Evolutionary conservation across 2,113 vertebrate genomes (phyloP).

Genomic region (Diphyllodes magnificus): DNA sequence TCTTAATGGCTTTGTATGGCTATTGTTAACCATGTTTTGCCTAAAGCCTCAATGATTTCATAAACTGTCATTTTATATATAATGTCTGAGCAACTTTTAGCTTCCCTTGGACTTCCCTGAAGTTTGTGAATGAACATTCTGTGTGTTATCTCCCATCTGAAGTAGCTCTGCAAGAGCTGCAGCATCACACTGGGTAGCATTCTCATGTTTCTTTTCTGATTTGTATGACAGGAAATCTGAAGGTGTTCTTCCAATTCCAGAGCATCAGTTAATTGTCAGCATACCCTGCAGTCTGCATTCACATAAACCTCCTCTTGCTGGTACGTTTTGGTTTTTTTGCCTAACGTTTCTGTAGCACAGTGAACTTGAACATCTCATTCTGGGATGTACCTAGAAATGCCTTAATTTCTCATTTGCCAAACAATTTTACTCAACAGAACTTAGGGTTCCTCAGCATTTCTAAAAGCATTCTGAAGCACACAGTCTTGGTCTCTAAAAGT

Average conservation of each 20-base stretch:
- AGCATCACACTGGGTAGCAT: neutral
- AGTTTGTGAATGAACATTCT: neutral
- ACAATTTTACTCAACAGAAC: neutral
- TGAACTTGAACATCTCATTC: neutral
- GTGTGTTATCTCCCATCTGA: neutral
- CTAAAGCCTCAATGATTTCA: neutral
- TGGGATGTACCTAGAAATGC: neutral
- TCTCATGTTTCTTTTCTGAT: neutral
- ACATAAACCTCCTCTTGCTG: slow-evolving; percentile 89
- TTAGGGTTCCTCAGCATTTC: neutral
- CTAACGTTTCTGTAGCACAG: neutral
- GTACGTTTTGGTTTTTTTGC: slow-evolving; percentile 61
- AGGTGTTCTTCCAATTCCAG: slow-evolving; percentile 67
- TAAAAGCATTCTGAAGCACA: neutral
- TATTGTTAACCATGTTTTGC: neutral
- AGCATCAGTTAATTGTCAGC: slow-evolving; percentile 86
- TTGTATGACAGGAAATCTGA: slow-evolving; percentile 61
- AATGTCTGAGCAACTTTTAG: neutral
- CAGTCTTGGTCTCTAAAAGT: neutral
- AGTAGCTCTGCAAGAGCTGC: neutral
- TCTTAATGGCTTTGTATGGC: neutral
- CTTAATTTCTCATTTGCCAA: neutral
- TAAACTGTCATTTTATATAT: neutral
- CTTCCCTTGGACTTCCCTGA: neutral
- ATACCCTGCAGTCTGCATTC: slow-evolving; percentile 90